Evolutionary conservation across 2,797 vertebrate species (phyloP).

Genomic region (Lates japonicus): DNA sequence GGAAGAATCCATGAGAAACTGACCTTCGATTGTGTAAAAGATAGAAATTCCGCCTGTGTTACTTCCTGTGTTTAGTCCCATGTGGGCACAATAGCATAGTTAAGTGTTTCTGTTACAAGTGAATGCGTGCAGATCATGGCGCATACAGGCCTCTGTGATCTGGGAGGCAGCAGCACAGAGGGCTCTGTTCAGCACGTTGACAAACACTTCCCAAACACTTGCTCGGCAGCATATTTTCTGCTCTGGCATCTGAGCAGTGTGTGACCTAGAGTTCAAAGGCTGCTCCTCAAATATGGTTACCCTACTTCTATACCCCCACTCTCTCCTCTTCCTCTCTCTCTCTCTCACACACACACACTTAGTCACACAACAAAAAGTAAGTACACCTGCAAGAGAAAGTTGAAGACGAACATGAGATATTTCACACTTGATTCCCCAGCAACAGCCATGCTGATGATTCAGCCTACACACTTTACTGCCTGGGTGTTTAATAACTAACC

Average conservation of each 20-base stretch:
- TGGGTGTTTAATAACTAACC: conserved; percentile 1
- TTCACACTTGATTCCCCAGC: conserved; percentile 81
- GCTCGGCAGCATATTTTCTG: conserved; percentile 22
- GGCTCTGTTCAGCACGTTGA: conserved; percentile 56
- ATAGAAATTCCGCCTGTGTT: not conserved
- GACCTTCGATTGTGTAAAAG: not conserved
- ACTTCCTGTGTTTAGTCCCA: not conserved
- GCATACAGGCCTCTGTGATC: not conserved
- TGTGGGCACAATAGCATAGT: not conserved
- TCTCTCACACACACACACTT: not conserved
- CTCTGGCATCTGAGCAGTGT: conserved; percentile 9
- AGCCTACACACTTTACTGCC: not conserved
- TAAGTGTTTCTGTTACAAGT: not conserved
- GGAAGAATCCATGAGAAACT: not conserved
- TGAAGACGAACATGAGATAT: conserved; percentile 83
- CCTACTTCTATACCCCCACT: no score
- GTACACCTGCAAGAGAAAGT: conserved; percentile 81
- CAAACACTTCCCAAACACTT: conserved; percentile 24
- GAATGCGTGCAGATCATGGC: not conserved
- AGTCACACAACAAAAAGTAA: conserved; percentile 8
- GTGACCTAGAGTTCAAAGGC: conserved; percentile 7
- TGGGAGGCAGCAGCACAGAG: conserved; percentile 9
- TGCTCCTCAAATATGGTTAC: not conserved
- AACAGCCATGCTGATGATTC: conserved; percentile 77
- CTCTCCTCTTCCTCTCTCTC: not conserved